A percentile compares a stretch with the other conserved stretches of the same genome.
Evolutionary conservation across 2,797 vertebrate genomes (phyloP).

Genomic region (Pangasius sanitwongsei): DNA sequence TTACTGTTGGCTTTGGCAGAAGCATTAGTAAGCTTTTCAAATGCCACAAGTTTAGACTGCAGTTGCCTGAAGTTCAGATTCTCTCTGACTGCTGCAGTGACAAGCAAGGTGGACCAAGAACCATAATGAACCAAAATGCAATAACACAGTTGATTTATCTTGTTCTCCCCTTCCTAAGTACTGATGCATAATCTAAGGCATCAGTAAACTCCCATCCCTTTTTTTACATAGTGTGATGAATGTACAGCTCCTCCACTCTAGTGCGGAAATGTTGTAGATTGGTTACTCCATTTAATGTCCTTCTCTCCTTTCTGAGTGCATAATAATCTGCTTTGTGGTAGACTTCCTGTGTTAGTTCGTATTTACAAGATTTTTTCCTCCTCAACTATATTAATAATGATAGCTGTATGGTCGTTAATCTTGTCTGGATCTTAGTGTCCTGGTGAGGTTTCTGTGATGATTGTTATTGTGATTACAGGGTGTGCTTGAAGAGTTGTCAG

Average conservation of each 20-base stretch:
- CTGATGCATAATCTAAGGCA: constrained; percentile 31
- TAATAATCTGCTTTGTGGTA: constrained; percentile 43
- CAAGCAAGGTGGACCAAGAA: constrained; percentile 32
- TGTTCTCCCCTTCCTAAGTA: constrained; percentile 35
- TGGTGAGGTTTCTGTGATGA: background rate
- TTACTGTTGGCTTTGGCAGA: background rate
- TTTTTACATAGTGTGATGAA: background rate
- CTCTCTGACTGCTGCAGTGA: constrained; percentile 12
- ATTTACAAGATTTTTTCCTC: constrained; percentile 65
- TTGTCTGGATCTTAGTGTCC: background rate
- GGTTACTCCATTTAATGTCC: constrained; percentile 50
- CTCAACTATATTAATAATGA: constrained; percentile 73
- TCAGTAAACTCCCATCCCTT: constrained; percentile 27
- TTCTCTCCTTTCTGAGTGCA: constrained; percentile 38
- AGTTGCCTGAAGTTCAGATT: background rate
- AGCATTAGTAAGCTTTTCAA: background rate
- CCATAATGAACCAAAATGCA: constrained; percentile 49
- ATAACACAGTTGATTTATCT: constrained; percentile 51
- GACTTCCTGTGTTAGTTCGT: constrained; percentile 59
- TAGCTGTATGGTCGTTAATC: constrained; percentile 54
- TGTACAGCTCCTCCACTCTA: background rate
- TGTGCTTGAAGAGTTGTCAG: constrained; percentile 5
- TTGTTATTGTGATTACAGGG: constrained; percentile 6
- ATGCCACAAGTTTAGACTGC: constrained; percentile 18
- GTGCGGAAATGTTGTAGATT: background rate